phyloP scores from a whole-genome alignment of 2,888 invertebrate genomes.

The Conistra vaccinii region DNA sequence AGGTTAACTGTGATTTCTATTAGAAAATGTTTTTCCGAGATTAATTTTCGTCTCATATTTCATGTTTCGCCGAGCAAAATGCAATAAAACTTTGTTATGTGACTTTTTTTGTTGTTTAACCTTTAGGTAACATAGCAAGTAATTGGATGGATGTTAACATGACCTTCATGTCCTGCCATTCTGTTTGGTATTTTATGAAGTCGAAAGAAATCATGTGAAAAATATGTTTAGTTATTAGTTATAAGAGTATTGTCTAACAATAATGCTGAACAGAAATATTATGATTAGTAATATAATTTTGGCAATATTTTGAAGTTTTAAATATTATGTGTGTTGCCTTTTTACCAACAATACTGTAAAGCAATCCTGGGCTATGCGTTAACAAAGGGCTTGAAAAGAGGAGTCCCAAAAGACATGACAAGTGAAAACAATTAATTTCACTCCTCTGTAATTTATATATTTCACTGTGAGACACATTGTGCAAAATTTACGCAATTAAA shows the following conservation, averaged over 20 bases:
- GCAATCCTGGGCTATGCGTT: neutral
- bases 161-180: slow-evolving; percentile 4
- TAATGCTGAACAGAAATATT: neutral
- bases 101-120: slow-evolving; percentile 5
- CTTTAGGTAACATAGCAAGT: neutral
- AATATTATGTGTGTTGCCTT: neutral
- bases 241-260: neutral
- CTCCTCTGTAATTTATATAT: slow-evolving; percentile 11
- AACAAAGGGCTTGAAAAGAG: slow-evolving; percentile 17
- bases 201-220: neutral
- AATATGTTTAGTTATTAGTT: neutral
- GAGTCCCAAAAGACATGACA: slow-evolving; percentile 9
- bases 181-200: neutral
- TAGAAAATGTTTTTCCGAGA: neutral
- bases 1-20: neutral
- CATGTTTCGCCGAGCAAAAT: slow-evolving; percentile 4
- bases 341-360: neutral
- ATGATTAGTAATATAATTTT: neutral
- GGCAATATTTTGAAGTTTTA: too few species aligned
- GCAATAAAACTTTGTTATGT: neutral
- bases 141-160: slow-evolving; percentile 34
- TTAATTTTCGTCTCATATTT: neutral
- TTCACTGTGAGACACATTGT: slow-evolving; percentile 21
- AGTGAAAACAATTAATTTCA: slow-evolving; percentile 36
- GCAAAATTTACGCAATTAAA: slow-evolving; percentile 13